Percentiles rank a stretch among this genome's conserved stretches.
These are phyloP conservation scores for Scaptomyza tumidula DNA, from an alignment of 2,888 invertebrate species.

Conservation along the genomic window DNA sequence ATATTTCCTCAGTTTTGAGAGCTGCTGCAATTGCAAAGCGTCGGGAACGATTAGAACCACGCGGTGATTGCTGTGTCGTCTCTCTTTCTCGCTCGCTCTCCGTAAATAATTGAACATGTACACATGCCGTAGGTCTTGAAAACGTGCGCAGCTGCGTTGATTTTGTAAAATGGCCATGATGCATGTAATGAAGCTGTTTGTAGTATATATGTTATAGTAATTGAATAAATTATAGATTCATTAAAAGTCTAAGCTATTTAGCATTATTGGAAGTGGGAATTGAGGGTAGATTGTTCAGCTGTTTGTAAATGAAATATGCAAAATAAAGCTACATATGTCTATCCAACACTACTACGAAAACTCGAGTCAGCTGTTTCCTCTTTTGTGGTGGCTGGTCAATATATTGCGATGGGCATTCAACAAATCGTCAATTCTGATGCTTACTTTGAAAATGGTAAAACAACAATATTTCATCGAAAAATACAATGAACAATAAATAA, in stretches of 20 bases:
- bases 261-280: background rate
- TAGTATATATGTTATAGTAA: background rate
- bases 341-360: constrained; percentile 18
- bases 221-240: constrained; percentile 7
- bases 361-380: constrained; percentile 30
- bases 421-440: background rate
- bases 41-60: constrained; percentile 56
- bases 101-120: constrained; percentile 24
- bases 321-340: constrained; percentile 10
- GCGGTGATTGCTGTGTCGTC: constrained; percentile 64
- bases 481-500: too few relatives aligned
- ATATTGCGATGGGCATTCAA: background rate
- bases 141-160: constrained; percentile 56
- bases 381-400: constrained; percentile 9
- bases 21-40: constrained; percentile 59
- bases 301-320: constrained; percentile 8
- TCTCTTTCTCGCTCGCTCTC: constrained; percentile 22
- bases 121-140: constrained; percentile 14
- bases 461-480: too few relatives aligned
- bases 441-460: background rate
- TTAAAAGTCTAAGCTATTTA: background rate
- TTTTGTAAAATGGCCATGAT: background rate
- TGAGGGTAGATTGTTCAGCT: constrained; percentile 15
- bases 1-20: constrained; percentile 52
- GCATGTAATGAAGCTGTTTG: background rate